Evolutionary conservation across 37 sponge, comb jelly and placozoan genomes (phyloP), one percentile per base, ranked within the genome.

Genomic region (Haliclona indistincta): DNA sequence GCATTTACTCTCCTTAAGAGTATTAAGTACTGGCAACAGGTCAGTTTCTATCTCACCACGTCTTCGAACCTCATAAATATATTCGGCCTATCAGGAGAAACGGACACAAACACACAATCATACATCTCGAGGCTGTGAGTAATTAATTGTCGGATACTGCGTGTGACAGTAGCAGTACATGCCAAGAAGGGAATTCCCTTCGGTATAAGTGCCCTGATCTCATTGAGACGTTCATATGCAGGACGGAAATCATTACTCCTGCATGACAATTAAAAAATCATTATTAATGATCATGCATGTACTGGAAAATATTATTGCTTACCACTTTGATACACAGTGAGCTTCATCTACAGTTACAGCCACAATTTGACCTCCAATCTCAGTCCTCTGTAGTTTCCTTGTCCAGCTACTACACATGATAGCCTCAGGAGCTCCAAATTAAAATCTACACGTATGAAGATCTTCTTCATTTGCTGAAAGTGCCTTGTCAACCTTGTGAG

Each of bases 221-320:
- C 74, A 45, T 56, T 35, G 38, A 81, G n/a, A 22, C 38, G 65
- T 17, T 77, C 84, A 67, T 67, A 82, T 4, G 68, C 33, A 26
- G 76, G 76, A 36, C 76, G 67, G 66, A 82, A 75, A 25, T 82
- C 84, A 34, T 67, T 19, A 38, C 76, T 67, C 84, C 84, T 75
- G 56, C 47, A 68, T 35, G 23, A 60, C 52, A 49, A 49, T 19
- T 17, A 49, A 19, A 17, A 19, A 49, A 10, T 5, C 4, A 8
- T 7, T 44, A 26, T 28, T n/a, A n/a, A n/a, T n/a, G n/a, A n/a
- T n/a, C n/a, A n/a, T n/a, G n/a, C n/a, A n/a, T n/a, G n/a, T n/a
- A 38, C 78, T 80, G 44, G 71, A 72, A 63, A 80, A 32, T 80
- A 72, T 2, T 44, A 80, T 22, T 63, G 47, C 19, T n/a, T n/a